Evolutionary conservation across 2,113 vertebrate species (phyloP).

Genomic region (Xenopus laevis): DNA sequence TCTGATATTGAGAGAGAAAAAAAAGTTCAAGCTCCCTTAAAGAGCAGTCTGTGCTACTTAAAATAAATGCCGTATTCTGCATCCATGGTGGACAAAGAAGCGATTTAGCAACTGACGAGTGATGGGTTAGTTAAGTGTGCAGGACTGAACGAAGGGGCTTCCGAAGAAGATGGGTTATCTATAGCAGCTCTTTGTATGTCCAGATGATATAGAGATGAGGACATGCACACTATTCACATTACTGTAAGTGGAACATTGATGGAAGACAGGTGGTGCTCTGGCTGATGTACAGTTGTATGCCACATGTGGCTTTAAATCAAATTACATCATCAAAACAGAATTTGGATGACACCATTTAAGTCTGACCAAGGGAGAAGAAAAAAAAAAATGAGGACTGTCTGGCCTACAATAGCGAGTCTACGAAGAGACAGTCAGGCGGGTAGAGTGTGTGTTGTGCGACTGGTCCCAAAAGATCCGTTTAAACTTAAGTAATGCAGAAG

Average conservation of each 20-base stretch:
- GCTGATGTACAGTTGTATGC: conserved; percentile 18
- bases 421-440: conserved; percentile 8
- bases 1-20: neutral
- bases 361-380: neutral
- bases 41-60: neutral
- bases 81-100: neutral
- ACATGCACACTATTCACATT: neutral
- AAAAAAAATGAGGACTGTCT: neutral
- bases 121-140: conserved; percentile 5
- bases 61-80: neutral
- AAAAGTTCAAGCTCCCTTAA: neutral
- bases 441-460: neutral
- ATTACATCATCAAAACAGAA: conserved; percentile 36
- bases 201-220: conserved; percentile 29
- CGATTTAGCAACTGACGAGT: conserved; percentile 13
- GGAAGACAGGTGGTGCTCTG: conserved; percentile 25
- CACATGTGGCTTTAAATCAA: conserved; percentile 30
- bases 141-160: conserved; percentile 3
- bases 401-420: neutral
- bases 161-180: conserved; percentile 20
- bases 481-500: neutral
- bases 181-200: neutral
- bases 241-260: conserved; percentile 10
- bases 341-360: conserved; percentile 32
- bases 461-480: neutral